phyloP scores from a whole-genome alignment of 2,888 invertebrate species.

The Teleogryllus oceanicus region DNA sequence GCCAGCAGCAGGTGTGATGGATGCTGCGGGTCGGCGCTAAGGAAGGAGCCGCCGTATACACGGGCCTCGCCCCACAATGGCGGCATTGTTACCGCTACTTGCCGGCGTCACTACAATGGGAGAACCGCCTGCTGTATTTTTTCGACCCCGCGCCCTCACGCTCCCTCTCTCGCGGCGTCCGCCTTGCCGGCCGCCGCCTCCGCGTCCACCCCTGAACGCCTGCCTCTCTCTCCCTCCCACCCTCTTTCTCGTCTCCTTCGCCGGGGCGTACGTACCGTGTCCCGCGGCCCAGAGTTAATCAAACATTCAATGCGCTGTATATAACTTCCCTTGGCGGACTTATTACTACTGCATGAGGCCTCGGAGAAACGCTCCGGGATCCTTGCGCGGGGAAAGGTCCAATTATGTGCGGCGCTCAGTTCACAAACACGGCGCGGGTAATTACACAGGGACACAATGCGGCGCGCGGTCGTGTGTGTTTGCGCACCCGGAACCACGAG shows the following conservation, averaged over 20 bases:
- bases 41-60: slow-evolving; percentile 1
- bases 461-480: not conserved
- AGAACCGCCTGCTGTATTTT: not conserved
- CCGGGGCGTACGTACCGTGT: not conserved
- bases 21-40: not conserved
- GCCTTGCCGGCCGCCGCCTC: not conserved
- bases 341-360: not conserved
- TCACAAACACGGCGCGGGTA: slow-evolving; percentile 10
- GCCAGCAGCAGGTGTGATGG: slow-evolving; percentile 7
- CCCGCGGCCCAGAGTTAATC: not conserved
- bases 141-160: not conserved
- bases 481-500: not conserved
- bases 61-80: not conserved
- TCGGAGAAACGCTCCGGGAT: not conserved
- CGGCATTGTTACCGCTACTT: slow-evolving; percentile 1
- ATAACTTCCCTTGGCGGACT: not conserved
- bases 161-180: not conserved
- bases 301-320: slow-evolving; percentile 10
- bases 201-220: not conserved
- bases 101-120: not conserved
- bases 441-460: slow-evolving; percentile 6
- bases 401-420: not conserved
- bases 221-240: not conserved
- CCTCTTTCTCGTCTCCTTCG: not conserved
- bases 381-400: not conserved